phyloP scores from a whole-genome alignment of 2,113 vertebrate genomes.

The Trogon melanurus region DNA sequence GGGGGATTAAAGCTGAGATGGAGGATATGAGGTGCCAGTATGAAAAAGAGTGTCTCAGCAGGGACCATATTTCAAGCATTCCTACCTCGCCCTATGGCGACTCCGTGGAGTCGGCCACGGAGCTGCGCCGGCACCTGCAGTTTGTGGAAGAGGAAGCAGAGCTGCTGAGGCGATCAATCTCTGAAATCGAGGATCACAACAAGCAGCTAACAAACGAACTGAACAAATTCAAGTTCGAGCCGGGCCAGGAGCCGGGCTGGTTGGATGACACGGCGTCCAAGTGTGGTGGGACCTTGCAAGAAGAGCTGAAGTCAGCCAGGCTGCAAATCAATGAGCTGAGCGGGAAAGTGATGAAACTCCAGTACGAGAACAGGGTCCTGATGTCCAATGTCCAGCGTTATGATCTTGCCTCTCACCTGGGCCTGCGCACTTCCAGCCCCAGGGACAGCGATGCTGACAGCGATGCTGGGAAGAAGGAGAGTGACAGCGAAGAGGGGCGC shows the following conservation, averaged over 20 bases:
- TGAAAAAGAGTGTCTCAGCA: constrained; percentile 86
- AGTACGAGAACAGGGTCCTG: constrained; percentile 94
- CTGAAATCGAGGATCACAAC: constrained; percentile 97
- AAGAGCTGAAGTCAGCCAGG: constrained; percentile 90
- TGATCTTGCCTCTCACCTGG: constrained; percentile 88
- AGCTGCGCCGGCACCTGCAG: constrained; percentile 93
- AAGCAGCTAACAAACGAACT: constrained; percentile 91
- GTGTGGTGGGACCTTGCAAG: constrained; percentile 76
- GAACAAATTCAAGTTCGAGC: constrained; percentile 93
- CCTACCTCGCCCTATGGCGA: constrained; percentile 92
- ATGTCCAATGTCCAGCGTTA: constrained; percentile 92
- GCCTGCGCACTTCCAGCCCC: constrained; percentile 83
- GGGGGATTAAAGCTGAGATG: constrained; percentile 94
- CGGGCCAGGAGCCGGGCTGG: constrained; percentile 73
- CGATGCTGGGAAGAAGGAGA: constrained; percentile 82
- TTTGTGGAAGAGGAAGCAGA: constrained; percentile 98
- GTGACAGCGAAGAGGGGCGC: constrained; percentile 83
- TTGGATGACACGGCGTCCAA: constrained; percentile 56
- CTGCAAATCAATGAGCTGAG: constrained; percentile 93
- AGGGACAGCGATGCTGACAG: constrained; percentile 90
- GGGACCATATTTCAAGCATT: constrained; percentile 89
- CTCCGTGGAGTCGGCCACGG: constrained; percentile 85
- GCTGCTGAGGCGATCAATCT: constrained; percentile 91
- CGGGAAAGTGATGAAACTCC: constrained; percentile 93
- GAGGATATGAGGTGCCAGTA: constrained; percentile 93